Base-by-base conservation (phyloP, 2,113 vertebrate genomes). In the Myotis brandtii region DNA sequence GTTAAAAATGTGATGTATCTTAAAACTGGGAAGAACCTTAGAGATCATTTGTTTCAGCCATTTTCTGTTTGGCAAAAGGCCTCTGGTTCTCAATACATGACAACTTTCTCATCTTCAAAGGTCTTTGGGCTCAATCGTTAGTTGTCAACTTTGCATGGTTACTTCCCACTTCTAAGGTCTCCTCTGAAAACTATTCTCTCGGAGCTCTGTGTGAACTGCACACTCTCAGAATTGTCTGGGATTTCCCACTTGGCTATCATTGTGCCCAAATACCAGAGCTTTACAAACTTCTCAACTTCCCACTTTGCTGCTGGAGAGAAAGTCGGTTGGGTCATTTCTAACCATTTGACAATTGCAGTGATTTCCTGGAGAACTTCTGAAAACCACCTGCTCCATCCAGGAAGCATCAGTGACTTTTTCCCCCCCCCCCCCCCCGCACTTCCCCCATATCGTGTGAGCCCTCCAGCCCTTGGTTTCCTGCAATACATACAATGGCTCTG, bases 281-380 rank as follows among this genome's bases (percentile, higher is more conserved):
- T 75, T 56, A 37, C 56, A 83, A 92, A 76, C 16, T 43, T 62
- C 84, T 54, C 40, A 69, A 43, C 79, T 52, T 73, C 23, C 6
- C 52, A 67, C 14, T 66, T 80, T 46, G 16, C 34, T 87, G 54
- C 34, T 87, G 23, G 66, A 95, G 7, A 66, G 23, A 43, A 80
- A 43, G 27, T 52, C 59, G 9, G 30, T 27, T 59, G 32, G 37
- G 70, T 92, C 48, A 56, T 75, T 89, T 77, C 52, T 66, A 40
- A 27, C 54, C 21, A 9, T 46, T 66, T 89, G 62, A 90, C 43
- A 94, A 84, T 25, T 92, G 27, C 32, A 17, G 16, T 46, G n/a
- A 95, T 84, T 95, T 93, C 82, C 72, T 34, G 25, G 32, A 72
- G 62, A 92, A 85, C 37, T 93, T 86, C 62, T 86, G 79, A 81